Conservation (phyloP, 2,888 invertebrate species). For the Drosophila monieri region DNA sequence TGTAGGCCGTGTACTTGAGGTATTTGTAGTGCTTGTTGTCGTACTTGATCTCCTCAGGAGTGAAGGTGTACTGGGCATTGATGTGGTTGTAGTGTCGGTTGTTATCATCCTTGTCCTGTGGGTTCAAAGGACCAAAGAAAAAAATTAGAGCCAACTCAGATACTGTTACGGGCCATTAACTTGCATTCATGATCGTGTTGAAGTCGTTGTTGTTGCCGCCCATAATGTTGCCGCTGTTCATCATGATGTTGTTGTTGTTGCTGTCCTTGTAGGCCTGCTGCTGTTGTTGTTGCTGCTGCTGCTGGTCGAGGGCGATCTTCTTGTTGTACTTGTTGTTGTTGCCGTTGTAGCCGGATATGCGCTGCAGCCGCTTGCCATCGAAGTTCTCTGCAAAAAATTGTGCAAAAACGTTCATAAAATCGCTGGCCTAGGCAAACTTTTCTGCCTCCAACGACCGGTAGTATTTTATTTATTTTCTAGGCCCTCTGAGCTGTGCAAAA, state of each 20-base stretch:
- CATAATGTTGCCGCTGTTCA: conserved; percentile 73
- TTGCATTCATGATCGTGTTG: conserved; percentile 83
- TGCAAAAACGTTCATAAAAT: conserved; percentile 58
- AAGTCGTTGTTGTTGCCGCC: conserved; percentile 80
- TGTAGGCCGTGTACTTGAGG: conserved; percentile 90
- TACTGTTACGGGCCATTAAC: conserved; percentile 35
- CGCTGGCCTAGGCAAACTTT: conserved; percentile 59
- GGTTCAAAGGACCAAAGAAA: background rate
- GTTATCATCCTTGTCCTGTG: conserved; percentile 83
- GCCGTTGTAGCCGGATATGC: conserved; percentile 84
- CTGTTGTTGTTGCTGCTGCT: conserved; percentile 71
- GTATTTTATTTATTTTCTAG: conserved; percentile 47
- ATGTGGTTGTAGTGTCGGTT: conserved; percentile 84
- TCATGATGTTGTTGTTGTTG: conserved; percentile 81
- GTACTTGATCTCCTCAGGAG: conserved; percentile 90
- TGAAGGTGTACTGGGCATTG: conserved; percentile 87
- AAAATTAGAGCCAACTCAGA: conserved; percentile 2
- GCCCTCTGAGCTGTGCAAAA: conserved; percentile 65
- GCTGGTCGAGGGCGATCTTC: conserved; percentile 85
- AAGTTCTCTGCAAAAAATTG: conserved; percentile 81
- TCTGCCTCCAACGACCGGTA: conserved; percentile 44
- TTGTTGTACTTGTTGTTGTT: conserved; percentile 86
- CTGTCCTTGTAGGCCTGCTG: conserved; percentile 81
- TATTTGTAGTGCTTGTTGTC: conserved; percentile 92
- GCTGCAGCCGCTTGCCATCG: conserved; percentile 86